Base-by-base conservation (phyloP, 2,113 vertebrate genomes). In the Sciurus niger region DNA sequence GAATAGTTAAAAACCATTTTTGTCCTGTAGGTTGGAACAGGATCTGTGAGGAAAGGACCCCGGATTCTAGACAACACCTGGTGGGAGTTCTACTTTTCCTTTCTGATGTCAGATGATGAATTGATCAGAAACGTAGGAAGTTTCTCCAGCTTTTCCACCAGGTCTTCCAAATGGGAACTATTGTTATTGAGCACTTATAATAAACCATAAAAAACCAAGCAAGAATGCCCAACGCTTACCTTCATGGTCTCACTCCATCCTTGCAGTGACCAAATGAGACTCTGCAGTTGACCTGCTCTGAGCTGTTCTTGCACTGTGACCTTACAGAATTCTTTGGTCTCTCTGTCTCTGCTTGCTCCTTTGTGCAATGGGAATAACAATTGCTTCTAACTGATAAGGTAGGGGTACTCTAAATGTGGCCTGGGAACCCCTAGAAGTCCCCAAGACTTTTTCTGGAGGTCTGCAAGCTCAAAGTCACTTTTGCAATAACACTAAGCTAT, bases 181-280 rank as follows among this genome's bases (percentile, higher is more conserved):
- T 2, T 55, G 32, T 77, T 43, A 16, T 1, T 18, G 77, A 76
- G 43, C 11, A 4, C 16, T 13, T 83, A 28, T 58, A 65, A 6
- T 32, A n/a, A 58, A 25, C 55, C 58, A 3, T 58, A 55, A 6
- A 28, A n/a, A 58, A 25, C 55, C 58, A 3, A 14, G 30, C 0
- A 8, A 8, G 53, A 25, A 14, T 20, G 37, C 25, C n/a, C 32
- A 0, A 0, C 17, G 9, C 34, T 67, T 10, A 9, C 1, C 18
- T 65, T 67, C 30, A 6, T 16, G 10, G 12, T 65, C 51, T 86
- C 37, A 11, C 34, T 76, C n/a, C 51, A 22, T 74, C 60, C 74
- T 78, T 43, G 67, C 37, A 34, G 68, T 32, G 30, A 22, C 24
- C 24, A 8, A 60, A 30, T 6, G 25, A 93, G 37, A 4, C 3